These are phyloP conservation scores for Seira ritae DNA, from an alignment of 2,888 invertebrate genomes.

Conservation along the genomic window DNA sequence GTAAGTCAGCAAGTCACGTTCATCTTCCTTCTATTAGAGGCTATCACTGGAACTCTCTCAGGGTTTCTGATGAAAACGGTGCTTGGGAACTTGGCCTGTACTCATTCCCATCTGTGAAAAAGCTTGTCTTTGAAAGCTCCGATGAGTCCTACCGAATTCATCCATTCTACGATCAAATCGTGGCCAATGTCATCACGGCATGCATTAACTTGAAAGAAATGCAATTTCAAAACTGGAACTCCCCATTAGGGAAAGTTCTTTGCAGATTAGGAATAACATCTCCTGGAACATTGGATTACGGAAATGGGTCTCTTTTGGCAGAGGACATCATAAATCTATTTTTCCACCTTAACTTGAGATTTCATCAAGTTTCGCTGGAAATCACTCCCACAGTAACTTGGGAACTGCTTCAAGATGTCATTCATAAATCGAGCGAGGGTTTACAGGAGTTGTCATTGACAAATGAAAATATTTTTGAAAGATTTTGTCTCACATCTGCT, in stretches of 20 bases:
- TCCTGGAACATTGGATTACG: slow-evolving; percentile 12
- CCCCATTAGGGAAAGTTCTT: slow-evolving; percentile 45
- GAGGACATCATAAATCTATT: slow-evolving; percentile 35
- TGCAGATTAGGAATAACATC: slow-evolving; percentile 13
- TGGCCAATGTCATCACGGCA: slow-evolving; percentile 52
- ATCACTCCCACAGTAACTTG: slow-evolving; percentile 20
- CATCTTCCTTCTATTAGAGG: neutral
- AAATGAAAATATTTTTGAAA: slow-evolving; percentile 47
- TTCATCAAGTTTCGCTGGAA: slow-evolving; percentile 37
- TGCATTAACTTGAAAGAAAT: slow-evolving; percentile 46
- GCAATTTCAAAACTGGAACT: slow-evolving; percentile 53
- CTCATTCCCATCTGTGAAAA: slow-evolving; percentile 36
- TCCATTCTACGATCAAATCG: slow-evolving; percentile 45
- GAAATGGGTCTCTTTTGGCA: neutral
- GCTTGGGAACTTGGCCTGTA: slow-evolving; percentile 47
- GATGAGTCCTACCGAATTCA: slow-evolving; percentile 35
- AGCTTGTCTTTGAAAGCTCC: slow-evolving; percentile 52
- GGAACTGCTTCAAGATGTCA: slow-evolving; percentile 35
- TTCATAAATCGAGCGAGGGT: slow-evolving; percentile 43
- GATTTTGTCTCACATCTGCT: slow-evolving; percentile 26
- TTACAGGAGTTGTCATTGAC: slow-evolving; percentile 34
- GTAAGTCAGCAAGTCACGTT: neutral
- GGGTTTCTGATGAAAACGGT: slow-evolving; percentile 22
- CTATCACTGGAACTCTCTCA: neutral
- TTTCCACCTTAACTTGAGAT: slow-evolving; percentile 30